Percentiles rank a stretch among this genome's conserved stretches.
Conservation (phyloP, 2,888 invertebrate species). For the Loripinus fragilis region DNA sequence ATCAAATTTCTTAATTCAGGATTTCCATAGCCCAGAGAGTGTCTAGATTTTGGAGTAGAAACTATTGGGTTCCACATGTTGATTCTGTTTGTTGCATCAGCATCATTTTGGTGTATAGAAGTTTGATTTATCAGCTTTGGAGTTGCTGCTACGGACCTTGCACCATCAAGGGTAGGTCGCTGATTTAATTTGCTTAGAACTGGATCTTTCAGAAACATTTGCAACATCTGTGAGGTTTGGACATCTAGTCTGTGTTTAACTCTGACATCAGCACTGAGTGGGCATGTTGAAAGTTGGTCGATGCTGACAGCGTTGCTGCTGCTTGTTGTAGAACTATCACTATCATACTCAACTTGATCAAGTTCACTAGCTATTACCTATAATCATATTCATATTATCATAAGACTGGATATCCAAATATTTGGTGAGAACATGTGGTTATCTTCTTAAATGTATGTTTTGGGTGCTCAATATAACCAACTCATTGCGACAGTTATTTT, state of each 20-base stretch:
- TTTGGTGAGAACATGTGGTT: too few relatives aligned
- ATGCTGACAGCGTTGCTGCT: conserved; percentile 61
- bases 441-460: too few relatives aligned
- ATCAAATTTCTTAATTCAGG: not conserved
- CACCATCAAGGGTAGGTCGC: conserved; percentile 24
- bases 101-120: conserved; percentile 34
- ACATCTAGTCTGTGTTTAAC: conserved; percentile 37
- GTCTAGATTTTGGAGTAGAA: conserved; percentile 25
- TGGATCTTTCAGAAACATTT: conserved; percentile 52
- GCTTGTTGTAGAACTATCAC: not conserved
- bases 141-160: not conserved
- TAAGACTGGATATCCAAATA: too few relatives aligned
- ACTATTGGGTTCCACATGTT: conserved; percentile 60
- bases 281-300: conserved; percentile 67
- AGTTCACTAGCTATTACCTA: not conserved
- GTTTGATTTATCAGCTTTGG: conserved; percentile 29
- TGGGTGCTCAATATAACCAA: too few relatives aligned
- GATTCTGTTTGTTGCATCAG: conserved; percentile 45
- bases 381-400: not conserved
- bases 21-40: not conserved
- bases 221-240: conserved; percentile 22
- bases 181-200: conserved; percentile 46
- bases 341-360: not conserved
- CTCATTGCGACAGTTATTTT: too few relatives aligned
- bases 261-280: conserved; percentile 56